Percentiles rank a stretch among this genome's conserved stretches.
Conservation (phyloP, 2,113 vertebrate genomes). For the Albula goreensis region DNA sequence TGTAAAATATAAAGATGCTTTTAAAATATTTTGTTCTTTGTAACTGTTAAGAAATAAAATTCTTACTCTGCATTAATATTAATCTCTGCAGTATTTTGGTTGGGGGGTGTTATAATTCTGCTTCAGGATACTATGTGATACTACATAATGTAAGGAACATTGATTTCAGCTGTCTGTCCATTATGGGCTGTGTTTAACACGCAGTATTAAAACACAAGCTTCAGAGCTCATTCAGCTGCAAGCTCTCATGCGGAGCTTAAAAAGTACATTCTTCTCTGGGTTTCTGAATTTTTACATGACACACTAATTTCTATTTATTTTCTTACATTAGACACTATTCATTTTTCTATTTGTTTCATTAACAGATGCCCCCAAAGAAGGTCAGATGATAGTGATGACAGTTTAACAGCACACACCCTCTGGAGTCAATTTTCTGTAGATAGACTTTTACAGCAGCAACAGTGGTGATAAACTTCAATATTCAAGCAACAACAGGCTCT, state of each 20-base stretch:
- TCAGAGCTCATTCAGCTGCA: background rate
- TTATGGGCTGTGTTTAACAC: background rate
- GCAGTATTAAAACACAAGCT: background rate
- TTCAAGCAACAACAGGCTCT: too few relatives aligned
- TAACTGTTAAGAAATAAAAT: conserved; percentile 62
- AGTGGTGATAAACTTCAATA: too few relatives aligned
- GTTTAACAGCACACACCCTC: background rate
- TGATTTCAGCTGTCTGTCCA: background rate
- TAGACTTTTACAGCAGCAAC: too few relatives aligned
- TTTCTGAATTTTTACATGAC: background rate
- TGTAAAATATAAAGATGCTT: conserved; percentile 90
- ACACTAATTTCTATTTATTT: background rate
- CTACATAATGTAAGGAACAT: background rate
- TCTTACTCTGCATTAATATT: conserved; percentile 45
- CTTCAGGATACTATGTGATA: background rate
- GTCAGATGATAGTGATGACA: background rate
- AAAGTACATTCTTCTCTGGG: background rate
- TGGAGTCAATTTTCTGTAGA: too few relatives aligned
- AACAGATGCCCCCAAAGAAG: background rate
- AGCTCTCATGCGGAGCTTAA: background rate
- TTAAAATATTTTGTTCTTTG: conserved; percentile 72
- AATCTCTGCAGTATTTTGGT: conserved; percentile 19
- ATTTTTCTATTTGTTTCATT: background rate
- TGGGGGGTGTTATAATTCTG: background rate
- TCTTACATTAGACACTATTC: too few relatives aligned